Percentiles rank a stretch among this genome's conserved stretches.
phyloP scores from a whole-genome alignment of 2,113 vertebrate species.

The Proterorhinus semilunaris region DNA sequence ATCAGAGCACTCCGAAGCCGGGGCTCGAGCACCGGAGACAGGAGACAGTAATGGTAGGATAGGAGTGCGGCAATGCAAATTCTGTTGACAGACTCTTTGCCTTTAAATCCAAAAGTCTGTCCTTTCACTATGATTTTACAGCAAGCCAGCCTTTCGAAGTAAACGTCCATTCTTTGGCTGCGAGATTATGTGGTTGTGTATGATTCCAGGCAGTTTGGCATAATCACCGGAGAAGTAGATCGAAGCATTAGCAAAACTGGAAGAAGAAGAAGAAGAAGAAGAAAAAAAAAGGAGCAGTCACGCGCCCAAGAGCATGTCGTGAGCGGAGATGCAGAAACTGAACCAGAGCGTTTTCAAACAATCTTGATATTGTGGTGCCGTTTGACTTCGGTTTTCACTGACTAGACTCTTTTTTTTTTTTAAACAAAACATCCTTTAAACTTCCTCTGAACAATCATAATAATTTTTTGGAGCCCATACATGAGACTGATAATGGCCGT shows the following conservation, averaged over 20 bases:
- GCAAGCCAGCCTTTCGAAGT: not conserved
- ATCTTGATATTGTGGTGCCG: no score
- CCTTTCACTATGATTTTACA: slow-evolving; percentile 16
- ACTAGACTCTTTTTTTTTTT: no score
- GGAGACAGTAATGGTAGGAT: slow-evolving; percentile 51
- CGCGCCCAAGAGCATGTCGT: not conserved
- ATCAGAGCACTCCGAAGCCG: slow-evolving; percentile 69
- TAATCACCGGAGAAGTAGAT: not conserved
- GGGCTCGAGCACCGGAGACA: slow-evolving; percentile 52
- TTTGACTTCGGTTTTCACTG: no score
- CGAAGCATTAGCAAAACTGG: not conserved
- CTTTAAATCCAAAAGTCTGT: slow-evolving; percentile 62
- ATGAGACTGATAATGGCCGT: no score
- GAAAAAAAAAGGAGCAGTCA: not conserved
- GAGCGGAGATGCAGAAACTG: no score
- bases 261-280: not conserved
- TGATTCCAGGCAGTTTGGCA: not conserved
- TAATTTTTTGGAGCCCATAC: no score
- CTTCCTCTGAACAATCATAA: no score
- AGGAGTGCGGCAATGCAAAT: slow-evolving; percentile 67
- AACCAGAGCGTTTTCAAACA: no score
- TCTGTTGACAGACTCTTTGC: slow-evolving; percentile 71
- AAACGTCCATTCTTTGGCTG: not conserved
- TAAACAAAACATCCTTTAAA: no score
- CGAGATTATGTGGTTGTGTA: not conserved